A percentile compares a stretch with the other conserved stretches of the same genome.
phyloP scores from a whole-genome alignment of 2,113 vertebrate genomes.

The Gallinago jamesoni region DNA sequence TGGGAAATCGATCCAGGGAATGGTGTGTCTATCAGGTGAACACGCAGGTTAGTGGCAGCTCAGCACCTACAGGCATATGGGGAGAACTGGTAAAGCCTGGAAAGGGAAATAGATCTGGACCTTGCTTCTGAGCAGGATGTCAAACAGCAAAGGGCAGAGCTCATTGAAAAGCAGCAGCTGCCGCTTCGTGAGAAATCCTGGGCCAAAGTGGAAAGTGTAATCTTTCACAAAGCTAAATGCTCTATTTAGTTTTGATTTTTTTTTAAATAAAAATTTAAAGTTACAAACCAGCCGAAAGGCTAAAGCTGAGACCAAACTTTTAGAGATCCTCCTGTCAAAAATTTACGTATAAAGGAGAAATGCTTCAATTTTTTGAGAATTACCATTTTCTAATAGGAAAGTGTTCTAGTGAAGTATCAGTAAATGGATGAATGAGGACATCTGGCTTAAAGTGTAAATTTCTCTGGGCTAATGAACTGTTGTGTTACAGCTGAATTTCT shows the following conservation, averaged over 20 bases:
- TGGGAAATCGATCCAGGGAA: not conserved
- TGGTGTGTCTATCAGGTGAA: not conserved
- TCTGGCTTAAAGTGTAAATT: not conserved
- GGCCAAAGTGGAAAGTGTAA: not conserved
- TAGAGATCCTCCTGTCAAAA: not conserved
- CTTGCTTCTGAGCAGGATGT: not conserved
- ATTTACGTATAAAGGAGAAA: not conserved
- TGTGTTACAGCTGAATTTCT: not conserved
- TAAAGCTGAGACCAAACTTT: not conserved
- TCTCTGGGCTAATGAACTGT: not conserved
- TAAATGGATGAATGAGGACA: not conserved
- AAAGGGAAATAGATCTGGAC: not conserved
- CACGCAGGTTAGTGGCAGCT: rapidly evolving
- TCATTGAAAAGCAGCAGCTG: not conserved
- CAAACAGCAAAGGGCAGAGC: not conserved
- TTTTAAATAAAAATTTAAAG: not conserved
- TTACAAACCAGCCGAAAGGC: not conserved
- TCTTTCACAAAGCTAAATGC: not conserved
- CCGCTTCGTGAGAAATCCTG: not conserved
- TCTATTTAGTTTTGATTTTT: not conserved
- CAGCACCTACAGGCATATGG: not conserved
- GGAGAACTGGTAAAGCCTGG: not conserved
- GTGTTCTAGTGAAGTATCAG: not conserved
- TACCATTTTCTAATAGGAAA: not conserved
- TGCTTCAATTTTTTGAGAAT: not conserved